phyloP scores from a whole-genome alignment of 1,140 invertebrate species.

The Phortica variegata region DNA sequence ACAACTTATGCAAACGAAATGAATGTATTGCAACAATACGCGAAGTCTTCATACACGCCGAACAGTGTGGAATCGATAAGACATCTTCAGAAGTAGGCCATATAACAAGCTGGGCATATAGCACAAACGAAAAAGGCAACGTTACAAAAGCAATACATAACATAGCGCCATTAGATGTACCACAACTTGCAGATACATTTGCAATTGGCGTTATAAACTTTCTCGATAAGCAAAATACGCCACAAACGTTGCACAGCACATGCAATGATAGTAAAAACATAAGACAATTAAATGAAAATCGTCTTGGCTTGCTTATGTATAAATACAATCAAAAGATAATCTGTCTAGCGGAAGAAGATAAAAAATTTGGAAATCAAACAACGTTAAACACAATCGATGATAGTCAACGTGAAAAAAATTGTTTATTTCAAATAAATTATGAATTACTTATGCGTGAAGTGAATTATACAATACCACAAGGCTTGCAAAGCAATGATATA shows the following conservation, averaged over 20 bases:
- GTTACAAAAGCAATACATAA: slow-evolving; percentile 37
- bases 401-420: slow-evolving; percentile 34
- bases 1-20: slow-evolving; percentile 34
- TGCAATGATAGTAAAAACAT: background rate
- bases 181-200: slow-evolving; percentile 40
- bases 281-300: background rate
- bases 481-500: slow-evolving; percentile 17
- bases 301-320: slow-evolving; percentile 22
- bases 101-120: slow-evolving; percentile 37
- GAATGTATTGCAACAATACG: slow-evolving; percentile 42
- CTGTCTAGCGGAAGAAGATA: slow-evolving; percentile 20
- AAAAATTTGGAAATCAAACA: background rate
- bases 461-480: slow-evolving; percentile 25
- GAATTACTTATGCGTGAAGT: slow-evolving; percentile 43
- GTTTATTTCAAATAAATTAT: slow-evolving; percentile 40
- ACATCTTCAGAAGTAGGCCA: slow-evolving; percentile 23
- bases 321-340: slow-evolving; percentile 41
- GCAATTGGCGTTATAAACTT: slow-evolving; percentile 50
- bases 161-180: slow-evolving; percentile 32
- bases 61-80: slow-evolving; percentile 33
- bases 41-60: slow-evolving; percentile 32
- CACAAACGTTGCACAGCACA: slow-evolving; percentile 4
- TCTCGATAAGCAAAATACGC: slow-evolving; percentile 29
- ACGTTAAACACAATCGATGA: no score
- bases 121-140: slow-evolving; percentile 20